Conservation (phyloP, 2,888 invertebrate genomes). For the Tipula lateralis region DNA sequence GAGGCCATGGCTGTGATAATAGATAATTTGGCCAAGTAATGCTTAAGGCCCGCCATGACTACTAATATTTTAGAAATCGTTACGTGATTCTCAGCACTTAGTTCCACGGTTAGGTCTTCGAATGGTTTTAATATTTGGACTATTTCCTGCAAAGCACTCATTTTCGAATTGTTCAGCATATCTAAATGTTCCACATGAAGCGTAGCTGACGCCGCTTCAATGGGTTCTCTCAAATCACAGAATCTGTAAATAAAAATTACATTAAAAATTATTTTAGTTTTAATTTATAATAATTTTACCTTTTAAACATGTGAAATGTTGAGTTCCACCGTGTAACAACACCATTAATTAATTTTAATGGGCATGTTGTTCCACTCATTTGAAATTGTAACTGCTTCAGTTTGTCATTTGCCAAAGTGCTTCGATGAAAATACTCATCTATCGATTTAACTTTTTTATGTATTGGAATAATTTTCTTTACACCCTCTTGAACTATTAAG, state of each 20-base stretch:
- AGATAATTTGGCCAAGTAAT: too few relatives aligned
- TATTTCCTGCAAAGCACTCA: slow-evolving; percentile 33
- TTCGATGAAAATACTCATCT: not conserved
- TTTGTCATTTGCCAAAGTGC: not conserved
- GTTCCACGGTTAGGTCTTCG: slow-evolving; percentile 36
- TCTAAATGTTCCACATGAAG: not conserved
- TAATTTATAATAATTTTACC: slow-evolving; percentile 6
- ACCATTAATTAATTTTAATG: slow-evolving; percentile 39
- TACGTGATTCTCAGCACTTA: too few relatives aligned
- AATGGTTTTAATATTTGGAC: slow-evolving; percentile 35
- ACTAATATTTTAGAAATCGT: slow-evolving; percentile 38
- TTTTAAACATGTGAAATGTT: slow-evolving; percentile 35
- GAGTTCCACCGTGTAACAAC: slow-evolving; percentile 34
- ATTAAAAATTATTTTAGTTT: not conserved
- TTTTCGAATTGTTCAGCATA: not conserved
- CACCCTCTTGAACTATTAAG: not conserved
- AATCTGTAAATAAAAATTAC: slow-evolving; percentile 28
- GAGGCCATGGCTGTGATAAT: not conserved
- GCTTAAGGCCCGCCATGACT: too few relatives aligned
- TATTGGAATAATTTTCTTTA: not conserved
- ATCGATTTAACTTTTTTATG: not conserved
- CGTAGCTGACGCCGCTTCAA: not conserved
- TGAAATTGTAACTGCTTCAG: not conserved
- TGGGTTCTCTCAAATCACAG: slow-evolving; percentile 35
- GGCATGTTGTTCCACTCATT: not conserved